Conservation (phyloP, 1,140 invertebrate species). For the Camponotus pennsylvanicus region DNA sequence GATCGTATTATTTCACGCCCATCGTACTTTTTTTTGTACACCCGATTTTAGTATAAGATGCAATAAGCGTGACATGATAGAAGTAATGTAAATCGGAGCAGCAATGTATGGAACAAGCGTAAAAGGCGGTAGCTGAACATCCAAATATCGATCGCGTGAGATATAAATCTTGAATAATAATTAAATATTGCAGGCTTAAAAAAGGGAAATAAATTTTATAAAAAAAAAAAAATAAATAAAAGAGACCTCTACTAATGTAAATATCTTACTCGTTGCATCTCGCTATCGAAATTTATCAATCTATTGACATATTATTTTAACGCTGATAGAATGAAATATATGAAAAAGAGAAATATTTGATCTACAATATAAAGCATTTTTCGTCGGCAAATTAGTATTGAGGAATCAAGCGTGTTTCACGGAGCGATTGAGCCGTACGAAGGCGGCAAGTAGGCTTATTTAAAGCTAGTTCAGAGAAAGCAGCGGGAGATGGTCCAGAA, state of each 20-base stretch:
- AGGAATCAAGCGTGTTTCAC: background rate
- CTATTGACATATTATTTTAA: constrained; percentile 29
- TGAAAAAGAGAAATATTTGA: background rate
- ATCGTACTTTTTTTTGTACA: constrained; percentile 72
- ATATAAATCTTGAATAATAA: constrained; percentile 47
- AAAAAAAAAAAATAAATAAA: background rate
- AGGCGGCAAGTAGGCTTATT: constrained; percentile 50
- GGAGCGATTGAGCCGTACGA: constrained; percentile 11
- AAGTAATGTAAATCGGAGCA: constrained; percentile 68
- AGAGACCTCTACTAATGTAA: background rate
- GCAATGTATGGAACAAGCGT: constrained; percentile 1
- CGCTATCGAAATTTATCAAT: background rate
- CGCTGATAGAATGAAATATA: background rate
- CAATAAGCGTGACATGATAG: constrained; percentile 78
- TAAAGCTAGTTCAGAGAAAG: constrained; percentile 57
- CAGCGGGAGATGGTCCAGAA: constrained; percentile 60
- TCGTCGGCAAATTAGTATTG: background rate
- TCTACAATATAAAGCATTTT: background rate
- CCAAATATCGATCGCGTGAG: background rate
- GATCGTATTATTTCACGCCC: constrained; percentile 82
- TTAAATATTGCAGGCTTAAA: constrained; percentile 23
- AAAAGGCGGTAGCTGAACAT: constrained; percentile 30
- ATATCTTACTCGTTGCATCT: background rate
- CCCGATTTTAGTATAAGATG: constrained; percentile 77
- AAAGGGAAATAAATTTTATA: background rate